A percentile compares a stretch with the other conserved stretches of the same genome.
These are phyloP conservation scores for Leucopternis melanops DNA, from an alignment of 2,113 vertebrate species.

Conservation along the genomic window DNA sequence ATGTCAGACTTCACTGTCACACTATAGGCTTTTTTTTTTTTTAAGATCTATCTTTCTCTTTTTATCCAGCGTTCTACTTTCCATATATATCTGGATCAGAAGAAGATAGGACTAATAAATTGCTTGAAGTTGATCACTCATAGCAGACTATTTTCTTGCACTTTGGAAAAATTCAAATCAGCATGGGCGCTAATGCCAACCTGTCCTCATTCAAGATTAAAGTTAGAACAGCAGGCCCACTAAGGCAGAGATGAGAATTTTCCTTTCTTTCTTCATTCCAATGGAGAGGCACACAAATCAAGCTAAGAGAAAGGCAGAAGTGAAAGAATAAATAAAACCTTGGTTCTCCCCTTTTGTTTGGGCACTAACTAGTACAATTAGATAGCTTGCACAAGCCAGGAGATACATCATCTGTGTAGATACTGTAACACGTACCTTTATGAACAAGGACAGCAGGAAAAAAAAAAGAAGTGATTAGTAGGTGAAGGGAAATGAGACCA, in stretches of 20 bases:
- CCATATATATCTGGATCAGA: not conserved
- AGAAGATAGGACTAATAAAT: not conserved
- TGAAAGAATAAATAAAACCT: not conserved
- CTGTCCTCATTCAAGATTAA: not conserved
- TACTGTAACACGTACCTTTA: not conserved
- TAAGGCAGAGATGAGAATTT: not conserved
- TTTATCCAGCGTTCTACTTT: not conserved
- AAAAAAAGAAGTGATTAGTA: not conserved
- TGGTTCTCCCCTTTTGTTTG: not conserved
- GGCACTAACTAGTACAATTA: not conserved
- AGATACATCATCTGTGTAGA: not conserved
- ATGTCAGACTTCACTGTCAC: not conserved
- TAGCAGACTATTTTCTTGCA: not conserved
- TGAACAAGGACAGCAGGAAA: not conserved
- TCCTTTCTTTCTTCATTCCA: not conserved
- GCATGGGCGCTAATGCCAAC: not conserved
- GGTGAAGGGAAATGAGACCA: not conserved
- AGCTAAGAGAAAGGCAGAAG: not conserved
- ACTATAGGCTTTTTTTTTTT: not conserved
- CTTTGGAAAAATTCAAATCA: not conserved
- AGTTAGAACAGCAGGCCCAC: not conserved
- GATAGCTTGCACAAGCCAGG: not conserved
- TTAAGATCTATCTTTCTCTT: not conserved
- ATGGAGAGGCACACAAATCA: not conserved
- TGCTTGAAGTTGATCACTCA: not conserved